Conservation (phyloP, 2,113 vertebrate genomes). For the Ailuropoda melanoleuca region DNA sequence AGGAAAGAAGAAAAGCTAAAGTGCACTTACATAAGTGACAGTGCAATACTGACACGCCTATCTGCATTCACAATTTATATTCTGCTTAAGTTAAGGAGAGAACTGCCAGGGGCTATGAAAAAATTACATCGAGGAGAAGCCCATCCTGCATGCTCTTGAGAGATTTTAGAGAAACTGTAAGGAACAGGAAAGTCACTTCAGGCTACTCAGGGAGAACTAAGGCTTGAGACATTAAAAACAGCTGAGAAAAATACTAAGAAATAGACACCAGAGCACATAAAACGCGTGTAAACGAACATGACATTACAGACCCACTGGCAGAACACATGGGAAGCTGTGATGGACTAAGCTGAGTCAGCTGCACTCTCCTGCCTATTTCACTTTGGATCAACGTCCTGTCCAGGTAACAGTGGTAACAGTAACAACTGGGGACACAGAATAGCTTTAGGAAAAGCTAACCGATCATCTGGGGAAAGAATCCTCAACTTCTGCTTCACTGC, state of each 20-base stretch:
- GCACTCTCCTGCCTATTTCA: background rate
- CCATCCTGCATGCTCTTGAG: background rate
- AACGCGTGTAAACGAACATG: background rate
- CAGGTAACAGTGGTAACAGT: background rate
- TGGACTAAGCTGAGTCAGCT: background rate
- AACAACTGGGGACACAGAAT: background rate
- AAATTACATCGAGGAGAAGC: background rate
- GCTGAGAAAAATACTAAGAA: background rate
- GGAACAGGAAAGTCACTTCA: background rate
- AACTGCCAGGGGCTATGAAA: background rate
- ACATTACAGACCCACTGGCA: background rate
- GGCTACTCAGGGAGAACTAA: background rate
- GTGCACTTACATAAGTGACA: slow-evolving; percentile 52
- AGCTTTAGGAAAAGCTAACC: background rate
- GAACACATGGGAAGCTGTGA: background rate
- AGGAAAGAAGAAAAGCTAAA: slow-evolving; percentile 59
- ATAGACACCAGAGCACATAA: background rate
- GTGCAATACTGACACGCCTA: background rate
- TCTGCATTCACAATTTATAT: background rate
- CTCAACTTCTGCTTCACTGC: background rate
- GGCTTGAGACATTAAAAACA: background rate
- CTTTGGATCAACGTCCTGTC: background rate
- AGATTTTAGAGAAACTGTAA: background rate
- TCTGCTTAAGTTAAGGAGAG: background rate
- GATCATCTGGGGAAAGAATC: background rate